phyloP scores from a whole-genome alignment of 2,888 invertebrate species.

The Hydropsyche betteni region DNA sequence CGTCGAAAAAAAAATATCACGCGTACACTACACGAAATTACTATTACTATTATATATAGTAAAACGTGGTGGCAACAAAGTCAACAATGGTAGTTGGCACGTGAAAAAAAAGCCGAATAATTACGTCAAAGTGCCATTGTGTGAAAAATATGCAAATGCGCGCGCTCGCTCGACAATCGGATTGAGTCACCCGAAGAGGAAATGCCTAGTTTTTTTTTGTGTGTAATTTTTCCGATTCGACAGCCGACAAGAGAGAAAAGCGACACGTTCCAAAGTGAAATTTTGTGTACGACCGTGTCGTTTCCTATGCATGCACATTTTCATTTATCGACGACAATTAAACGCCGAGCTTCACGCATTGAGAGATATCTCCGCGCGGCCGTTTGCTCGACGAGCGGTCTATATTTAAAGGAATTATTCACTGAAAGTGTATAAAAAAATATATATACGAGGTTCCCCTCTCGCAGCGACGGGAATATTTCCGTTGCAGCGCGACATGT shows the following conservation, averaged over 20 bases:
- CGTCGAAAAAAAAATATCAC: not conserved
- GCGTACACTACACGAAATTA: constrained; percentile 8
- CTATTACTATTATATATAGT: constrained; percentile 7
- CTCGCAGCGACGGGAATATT: constrained; percentile 17
- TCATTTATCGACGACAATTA: too few relatives aligned
- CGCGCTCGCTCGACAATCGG: constrained; percentile 20
- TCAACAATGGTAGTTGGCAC: constrained; percentile 20
- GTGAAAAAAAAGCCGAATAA: constrained; percentile 17
- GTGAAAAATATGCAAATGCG: constrained; percentile 30
- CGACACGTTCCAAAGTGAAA: constrained; percentile 16
- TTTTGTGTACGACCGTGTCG: constrained; percentile 8
- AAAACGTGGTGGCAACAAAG: constrained; percentile 23
- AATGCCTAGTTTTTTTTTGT: constrained; percentile 26
- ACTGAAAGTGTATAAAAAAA: constrained; percentile 29
- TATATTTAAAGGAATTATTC: constrained; percentile 38
- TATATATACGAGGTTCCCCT: constrained; percentile 11
- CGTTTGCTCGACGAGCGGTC: not conserved
- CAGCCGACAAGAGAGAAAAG: not conserved
- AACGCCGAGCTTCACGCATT: not conserved
- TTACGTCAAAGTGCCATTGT: constrained; percentile 28
- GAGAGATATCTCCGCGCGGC: not conserved
- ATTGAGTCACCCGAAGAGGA: constrained; percentile 28
- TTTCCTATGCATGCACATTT: not conserved
- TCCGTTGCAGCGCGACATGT: constrained; percentile 31
- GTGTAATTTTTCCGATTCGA: not conserved